These are phyloP conservation scores for Mya arenaria DNA, from an alignment of 1,140 invertebrate species.

Conservation along the genomic window DNA sequence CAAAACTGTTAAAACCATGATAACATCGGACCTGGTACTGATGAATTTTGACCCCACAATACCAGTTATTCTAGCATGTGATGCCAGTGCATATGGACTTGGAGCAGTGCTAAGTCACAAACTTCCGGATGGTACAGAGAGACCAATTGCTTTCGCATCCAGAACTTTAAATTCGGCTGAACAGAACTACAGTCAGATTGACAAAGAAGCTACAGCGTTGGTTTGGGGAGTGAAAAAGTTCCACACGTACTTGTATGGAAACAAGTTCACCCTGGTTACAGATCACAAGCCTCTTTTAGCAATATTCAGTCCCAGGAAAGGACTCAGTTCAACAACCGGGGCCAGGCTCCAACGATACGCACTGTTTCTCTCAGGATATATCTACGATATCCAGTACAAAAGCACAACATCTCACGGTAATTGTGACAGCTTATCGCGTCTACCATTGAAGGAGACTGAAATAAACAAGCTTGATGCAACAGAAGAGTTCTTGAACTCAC, in stretches of 20 bases:
- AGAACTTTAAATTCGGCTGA: slow-evolving; percentile 80
- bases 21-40: slow-evolving; percentile 49
- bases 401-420: neutral
- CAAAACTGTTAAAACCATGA: slow-evolving; percentile 5
- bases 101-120: slow-evolving; percentile 81
- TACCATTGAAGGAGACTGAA: slow-evolving; percentile 8
- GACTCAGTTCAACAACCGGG: neutral
- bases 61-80: slow-evolving; percentile 78
- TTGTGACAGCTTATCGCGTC: neutral
- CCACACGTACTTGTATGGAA: slow-evolving; percentile 79
- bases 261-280: slow-evolving; percentile 78
- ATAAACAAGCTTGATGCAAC: neutral
- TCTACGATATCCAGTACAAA: slow-evolving; percentile 1
- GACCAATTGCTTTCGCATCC: slow-evolving; percentile 81
- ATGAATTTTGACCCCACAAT: slow-evolving; percentile 53
- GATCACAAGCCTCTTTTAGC: neutral
- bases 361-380: neutral
- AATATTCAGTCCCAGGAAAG: slow-evolving; percentile 14
- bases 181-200: slow-evolving; percentile 82
- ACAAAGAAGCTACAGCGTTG: slow-evolving; percentile 82
- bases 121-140: slow-evolving; percentile 74
- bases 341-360: slow-evolving; percentile 2
- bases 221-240: slow-evolving; percentile 80
- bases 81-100: slow-evolving; percentile 82
- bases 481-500: neutral